Base-by-base conservation (phyloP, 1,140 invertebrate species). In the Plodia interpunctella region DNA sequence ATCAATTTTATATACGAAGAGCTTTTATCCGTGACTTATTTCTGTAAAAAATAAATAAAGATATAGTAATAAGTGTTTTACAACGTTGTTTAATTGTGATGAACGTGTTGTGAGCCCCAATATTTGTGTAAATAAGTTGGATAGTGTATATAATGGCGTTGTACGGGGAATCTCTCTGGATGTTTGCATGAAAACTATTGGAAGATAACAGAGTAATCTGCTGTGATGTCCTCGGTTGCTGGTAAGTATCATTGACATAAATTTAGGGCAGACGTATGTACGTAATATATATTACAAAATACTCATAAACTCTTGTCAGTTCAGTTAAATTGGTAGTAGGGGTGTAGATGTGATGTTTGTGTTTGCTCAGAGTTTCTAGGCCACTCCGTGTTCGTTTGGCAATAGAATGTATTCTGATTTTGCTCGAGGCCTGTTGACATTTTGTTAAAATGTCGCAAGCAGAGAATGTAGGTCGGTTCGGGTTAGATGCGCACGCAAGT, bases 401-500 rank as follows among this genome's bases (percentile, higher is more conserved):
- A 76, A 78, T 76, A 78, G 51, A 52, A 15, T 54, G 53, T 60
- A 62, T 59, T 64, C 49, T 18, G 66, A 62, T 59, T 64, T 49
- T 18, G 66, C 62, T 69, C 44, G 63, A 65, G 62, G 67, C 66
- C 66, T 83, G 80, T 85, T 83, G 85, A 83, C 81, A 84, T 84
- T 83, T 81, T 66, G 62, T 56, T 60, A 68, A 17, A 51, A 62
- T 86, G 75, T 83, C 73, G 81, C 81, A 85, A 86, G 65, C 50
- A 51, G 20, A 20, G 44, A 62, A 84, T 73, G 65, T 86, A 65
- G 82, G 83, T 86, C 57, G 55, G 58, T 56, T 63, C 61, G 56
- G 57, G 72, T 73, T 67, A 64, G 55, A 19, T 78, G 82, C 80
- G 83, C 77, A 78, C 84, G 83, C 82, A 74, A 9, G 59, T 77